Percentiles rank a stretch among this genome's conserved stretches.
phyloP scores from a whole-genome alignment of 1,140 invertebrate species.

The Tribolium castaneum region DNA sequence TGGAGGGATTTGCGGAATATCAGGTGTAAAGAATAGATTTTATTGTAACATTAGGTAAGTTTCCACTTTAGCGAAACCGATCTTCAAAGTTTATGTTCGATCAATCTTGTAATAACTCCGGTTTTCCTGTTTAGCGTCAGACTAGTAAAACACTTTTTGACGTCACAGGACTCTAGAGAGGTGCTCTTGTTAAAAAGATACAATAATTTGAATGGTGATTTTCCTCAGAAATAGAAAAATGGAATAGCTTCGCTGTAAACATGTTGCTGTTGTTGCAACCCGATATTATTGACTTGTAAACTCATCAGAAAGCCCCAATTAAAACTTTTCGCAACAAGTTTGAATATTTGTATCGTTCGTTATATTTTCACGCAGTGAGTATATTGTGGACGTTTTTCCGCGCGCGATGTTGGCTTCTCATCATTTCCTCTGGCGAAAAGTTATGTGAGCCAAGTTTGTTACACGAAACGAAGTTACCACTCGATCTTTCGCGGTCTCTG shows the following conservation, averaged over 20 bases:
- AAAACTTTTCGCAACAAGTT: neutral
- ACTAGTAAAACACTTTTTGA: too few species aligned
- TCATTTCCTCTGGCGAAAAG: neutral
- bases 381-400: neutral
- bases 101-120: neutral
- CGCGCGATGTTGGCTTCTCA: neutral
- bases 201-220: neutral
- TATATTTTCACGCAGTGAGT: neutral
- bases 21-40: too few species aligned
- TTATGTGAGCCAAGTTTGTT: slow-evolving; percentile 14
- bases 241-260: too few species aligned
- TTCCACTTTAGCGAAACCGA: neutral
- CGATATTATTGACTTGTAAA: neutral
- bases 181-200: neutral
- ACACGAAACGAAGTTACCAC: slow-evolving; percentile 6
- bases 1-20: too few species aligned
- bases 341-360: neutral
- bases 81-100: neutral
- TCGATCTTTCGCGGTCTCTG: neutral
- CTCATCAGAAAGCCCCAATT: neutral
- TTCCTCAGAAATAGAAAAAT: neutral
- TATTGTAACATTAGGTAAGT: too few species aligned
- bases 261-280: too few species aligned
- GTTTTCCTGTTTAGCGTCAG: neutral
- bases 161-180: too few species aligned